Base-by-base conservation (phyloP, 2,888 invertebrate species). In the Calliphora vomitoria region DNA sequence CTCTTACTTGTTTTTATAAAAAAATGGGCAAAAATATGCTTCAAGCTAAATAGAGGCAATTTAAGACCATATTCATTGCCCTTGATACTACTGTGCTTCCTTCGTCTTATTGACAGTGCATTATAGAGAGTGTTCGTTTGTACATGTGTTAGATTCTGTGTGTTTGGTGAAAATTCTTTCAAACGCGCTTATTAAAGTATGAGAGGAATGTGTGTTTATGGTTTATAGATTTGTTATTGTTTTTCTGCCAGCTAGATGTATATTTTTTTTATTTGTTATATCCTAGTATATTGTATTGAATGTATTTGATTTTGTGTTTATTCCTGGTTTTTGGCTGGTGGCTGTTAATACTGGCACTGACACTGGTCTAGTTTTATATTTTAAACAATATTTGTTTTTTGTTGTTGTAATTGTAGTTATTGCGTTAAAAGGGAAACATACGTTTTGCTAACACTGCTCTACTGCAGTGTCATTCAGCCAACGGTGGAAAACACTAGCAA, bases 341-440 rank as follows among this genome's bases (percentile, higher is more conserved):
- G 50, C 69, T 76, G 47, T 58, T 69, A 60, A 47, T 50, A 50
- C 50, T 35, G n/a, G 38, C n/a, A 68, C 60, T 60, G 25, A 2
- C 13, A 41, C n/a, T 72, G 84, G 84, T 72, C 78, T 47, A 79
- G 66, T 84, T 76, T 72, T 47, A 66, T 84, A 72, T 72, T 84
- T 68, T 53, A 71, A 76, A 76, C 62, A 38, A 64, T 64, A 35
- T 64, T 38, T 72, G 10, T 35, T 3, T 50, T 5, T 41, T 62
- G 44, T 78, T 72, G 35, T 64, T 71, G 68, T 75, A 60, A 50
- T 69, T 31, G 25, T 69, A 53, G 50, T 66, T 72, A n/a, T 58
- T 64, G 53, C 20, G 20, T 20, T 64, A 35, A 50, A 58, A 38
- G 38, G 55, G 20, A 78, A 35, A 64, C 58, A 72, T 18, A 84